Conservation (phyloP, 2,797 vertebrate genomes). For the Liparis tanakae region DNA sequence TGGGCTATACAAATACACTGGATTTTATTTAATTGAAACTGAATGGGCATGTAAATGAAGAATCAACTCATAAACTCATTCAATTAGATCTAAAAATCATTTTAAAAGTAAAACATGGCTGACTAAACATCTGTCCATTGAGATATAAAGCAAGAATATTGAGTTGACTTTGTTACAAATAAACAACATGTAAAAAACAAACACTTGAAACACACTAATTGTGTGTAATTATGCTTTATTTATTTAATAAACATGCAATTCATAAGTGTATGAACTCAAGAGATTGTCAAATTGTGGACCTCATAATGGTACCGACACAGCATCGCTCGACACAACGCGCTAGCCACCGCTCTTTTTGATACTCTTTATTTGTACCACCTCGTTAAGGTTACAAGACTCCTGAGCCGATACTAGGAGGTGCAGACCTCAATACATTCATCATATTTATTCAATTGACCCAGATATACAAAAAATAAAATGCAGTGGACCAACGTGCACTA, state of each 20-base stretch:
- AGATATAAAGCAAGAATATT: not conserved
- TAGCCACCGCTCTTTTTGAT: not conserved
- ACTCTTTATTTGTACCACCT: not conserved
- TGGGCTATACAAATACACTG: no score
- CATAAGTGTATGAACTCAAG: not conserved
- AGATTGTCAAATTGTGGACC: not conserved
- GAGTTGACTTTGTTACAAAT: not conserved
- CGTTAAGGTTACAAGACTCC: not conserved
- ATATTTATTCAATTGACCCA: not conserved
- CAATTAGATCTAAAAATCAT: not conserved
- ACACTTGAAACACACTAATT: not conserved
- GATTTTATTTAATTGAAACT: no score
- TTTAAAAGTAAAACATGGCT: not conserved
- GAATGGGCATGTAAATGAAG: not conserved
- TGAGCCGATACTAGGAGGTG: no score
- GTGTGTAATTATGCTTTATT: not conserved
- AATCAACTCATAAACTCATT: not conserved
- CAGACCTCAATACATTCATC: not conserved
- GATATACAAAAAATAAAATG: not conserved
- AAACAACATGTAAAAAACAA: not conserved
- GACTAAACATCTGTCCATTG: not conserved
- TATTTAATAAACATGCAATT: not conserved
- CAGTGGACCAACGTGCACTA: not conserved
- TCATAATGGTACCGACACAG: not conserved
- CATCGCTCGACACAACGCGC: not conserved